phyloP scores from a whole-genome alignment of 2,888 invertebrate genomes.

The Drosophila mimica region DNA sequence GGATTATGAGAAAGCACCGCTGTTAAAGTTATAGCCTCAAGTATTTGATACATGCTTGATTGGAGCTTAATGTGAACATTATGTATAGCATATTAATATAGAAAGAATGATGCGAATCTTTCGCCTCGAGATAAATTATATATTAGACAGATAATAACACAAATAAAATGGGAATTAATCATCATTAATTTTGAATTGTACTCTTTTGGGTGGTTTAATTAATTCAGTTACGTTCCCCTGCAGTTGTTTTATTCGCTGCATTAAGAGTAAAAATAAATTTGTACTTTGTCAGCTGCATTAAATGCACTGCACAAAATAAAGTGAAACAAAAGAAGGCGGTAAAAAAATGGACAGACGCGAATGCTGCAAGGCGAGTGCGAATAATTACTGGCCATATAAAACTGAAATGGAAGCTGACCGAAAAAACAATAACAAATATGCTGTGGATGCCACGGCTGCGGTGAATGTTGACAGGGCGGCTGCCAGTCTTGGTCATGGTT shows the following conservation, averaged over 20 bases:
- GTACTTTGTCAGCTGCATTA: constrained; percentile 31
- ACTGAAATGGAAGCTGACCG: constrained; percentile 69
- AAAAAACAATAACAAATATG: constrained; percentile 77
- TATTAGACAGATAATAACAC: not conserved
- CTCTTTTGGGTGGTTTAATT: no score
- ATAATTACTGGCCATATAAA: constrained; percentile 77
- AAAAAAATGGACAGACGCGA: constrained; percentile 16
- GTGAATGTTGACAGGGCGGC: constrained; percentile 73
- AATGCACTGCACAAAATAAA: constrained; percentile 45
- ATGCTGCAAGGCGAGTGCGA: constrained; percentile 72
- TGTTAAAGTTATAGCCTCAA: constrained; percentile 9
- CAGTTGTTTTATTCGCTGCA: not conserved
- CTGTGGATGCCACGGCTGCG: constrained; percentile 66
- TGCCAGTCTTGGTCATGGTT: constrained; percentile 25
- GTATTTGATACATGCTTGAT: constrained; percentile 9
- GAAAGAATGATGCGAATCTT: not conserved
- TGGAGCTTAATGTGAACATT: constrained; percentile 7
- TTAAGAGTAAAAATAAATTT: not conserved
- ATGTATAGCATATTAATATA: constrained; percentile 5
- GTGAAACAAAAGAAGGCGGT: constrained; percentile 6
- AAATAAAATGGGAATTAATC: not conserved
- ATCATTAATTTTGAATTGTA: not conserved
- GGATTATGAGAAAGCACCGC: constrained; percentile 60
- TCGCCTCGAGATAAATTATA: not conserved
- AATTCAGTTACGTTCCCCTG: not conserved